Evolutionary conservation across 2,113 vertebrate genomes (phyloP), one percentile per base, ranked within the genome.

Genomic region (human): DNA sequence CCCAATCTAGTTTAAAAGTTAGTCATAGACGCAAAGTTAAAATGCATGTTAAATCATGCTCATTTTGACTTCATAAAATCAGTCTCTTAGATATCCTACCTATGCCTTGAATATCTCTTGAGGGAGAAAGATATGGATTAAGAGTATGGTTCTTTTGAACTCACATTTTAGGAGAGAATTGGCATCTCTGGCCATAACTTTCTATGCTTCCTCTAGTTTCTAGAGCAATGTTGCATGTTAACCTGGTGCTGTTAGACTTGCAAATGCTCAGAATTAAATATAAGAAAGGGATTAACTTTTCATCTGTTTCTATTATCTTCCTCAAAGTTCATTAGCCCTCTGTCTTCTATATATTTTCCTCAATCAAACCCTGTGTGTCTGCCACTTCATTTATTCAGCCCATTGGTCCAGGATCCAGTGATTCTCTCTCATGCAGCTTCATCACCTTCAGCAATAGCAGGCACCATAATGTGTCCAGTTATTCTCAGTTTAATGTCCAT

Each of bases 281-380:
- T 16, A 57, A 64, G 25, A 35, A 50, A 66, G 16, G 59, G 20
- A n/a, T 8, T 8, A 25, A 48, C 0, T 22, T 73, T 61, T 57
- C 6, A 30, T 43, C 11, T 89, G 3, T 30, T 64, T 50, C 45
- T 73, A 38, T 61, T 10, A 55, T 8, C 5, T 66, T 72, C 2
- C 20, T 59, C 32, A 70, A 50, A 70, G 8, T 6, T 52, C 35
- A 2, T 79, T n/a, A 35, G 25, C 11, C 2, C 20, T 1, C 18
- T 16, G 20, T 12, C 23, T 8, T 45, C n/a, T 35, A 0, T 9
- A 4, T 52, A 25, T 7, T 14, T 25, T 12, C 9, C 6, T 64
- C 72, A 59, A 0, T 48, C 2, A 45, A 3, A 7, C 4, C 17
- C 12, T 27, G 30, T n/a, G 16, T 81, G 30, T 61, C 9, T 20